These are phyloP conservation scores for Patella depressa DNA, from an alignment of 2,888 invertebrate species.

Conservation along the genomic window DNA sequence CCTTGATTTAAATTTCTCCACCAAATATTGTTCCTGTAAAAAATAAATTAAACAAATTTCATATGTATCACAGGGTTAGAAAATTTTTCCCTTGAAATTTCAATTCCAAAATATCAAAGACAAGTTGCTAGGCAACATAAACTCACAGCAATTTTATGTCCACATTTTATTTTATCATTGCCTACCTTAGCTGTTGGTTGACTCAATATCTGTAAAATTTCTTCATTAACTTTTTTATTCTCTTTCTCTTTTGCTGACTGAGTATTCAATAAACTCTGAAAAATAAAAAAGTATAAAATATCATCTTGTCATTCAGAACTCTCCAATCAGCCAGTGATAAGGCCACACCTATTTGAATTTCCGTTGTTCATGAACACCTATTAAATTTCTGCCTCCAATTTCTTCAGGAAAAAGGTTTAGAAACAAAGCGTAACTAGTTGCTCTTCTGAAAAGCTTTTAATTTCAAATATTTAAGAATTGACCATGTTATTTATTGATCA, in stretches of 20 bases:
- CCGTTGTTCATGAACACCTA: too few species aligned
- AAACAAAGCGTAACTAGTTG: too few species aligned
- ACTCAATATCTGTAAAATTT: conserved; percentile 88
- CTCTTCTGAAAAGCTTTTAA: too few species aligned
- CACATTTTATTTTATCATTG: conserved; percentile 19
- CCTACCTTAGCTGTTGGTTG: conserved; percentile 92
- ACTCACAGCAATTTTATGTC: not conserved
- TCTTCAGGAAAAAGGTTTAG: too few species aligned
- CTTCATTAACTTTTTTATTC: conserved; percentile 94
- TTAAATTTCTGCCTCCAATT: too few species aligned
- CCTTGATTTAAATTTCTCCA: conserved; percentile 95
- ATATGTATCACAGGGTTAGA: not conserved
- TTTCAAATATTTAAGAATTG: not conserved
- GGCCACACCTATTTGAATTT: too few species aligned
- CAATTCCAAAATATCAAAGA: not conserved
- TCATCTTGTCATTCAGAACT: not conserved
- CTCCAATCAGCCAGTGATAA: not conserved
- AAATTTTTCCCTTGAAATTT: not conserved
- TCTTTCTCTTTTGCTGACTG: conserved; percentile 96
- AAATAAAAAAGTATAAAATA: conserved; percentile 1
- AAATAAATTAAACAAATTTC: not conserved
- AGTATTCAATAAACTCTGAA: conserved; percentile 86
- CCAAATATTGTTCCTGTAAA: conserved; percentile 82
- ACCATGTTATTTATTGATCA: not conserved
- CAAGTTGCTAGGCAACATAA: too few species aligned